Percentiles rank a stretch among this genome's conserved stretches.
Evolutionary conservation across 2,888 invertebrate genomes (phyloP).

Genomic region (Cataglyphis rosenhaueri): DNA sequence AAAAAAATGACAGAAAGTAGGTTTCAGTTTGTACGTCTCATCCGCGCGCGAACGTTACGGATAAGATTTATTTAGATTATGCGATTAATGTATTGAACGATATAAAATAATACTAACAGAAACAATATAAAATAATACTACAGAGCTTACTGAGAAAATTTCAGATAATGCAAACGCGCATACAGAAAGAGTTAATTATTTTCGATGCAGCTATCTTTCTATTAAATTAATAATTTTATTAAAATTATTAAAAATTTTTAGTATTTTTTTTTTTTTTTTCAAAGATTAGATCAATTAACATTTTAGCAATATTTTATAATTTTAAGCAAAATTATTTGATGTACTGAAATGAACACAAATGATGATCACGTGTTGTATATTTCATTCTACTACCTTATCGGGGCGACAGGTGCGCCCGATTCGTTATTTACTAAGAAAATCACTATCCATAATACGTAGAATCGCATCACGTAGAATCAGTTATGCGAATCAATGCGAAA

Average conservation of each 20-base stretch:
- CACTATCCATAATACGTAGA: not conserved
- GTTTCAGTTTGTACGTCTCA: conserved; percentile 2
- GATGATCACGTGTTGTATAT: not conserved
- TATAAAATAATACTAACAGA: not conserved
- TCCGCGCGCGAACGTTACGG: not conserved
- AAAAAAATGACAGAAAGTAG: conserved; percentile 41
- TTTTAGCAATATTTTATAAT: not conserved
- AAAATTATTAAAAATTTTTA: not conserved
- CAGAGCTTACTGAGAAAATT: not conserved
- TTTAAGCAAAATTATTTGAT: not conserved
- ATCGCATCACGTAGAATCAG: conserved; percentile 15
- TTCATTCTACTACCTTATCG: not conserved
- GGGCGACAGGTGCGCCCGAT: not conserved
- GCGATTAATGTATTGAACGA: not conserved
- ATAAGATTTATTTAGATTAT: not conserved
- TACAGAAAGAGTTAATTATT: not conserved
- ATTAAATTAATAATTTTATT: not conserved
- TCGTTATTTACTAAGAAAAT: conserved; percentile 30
- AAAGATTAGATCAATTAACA: not conserved
- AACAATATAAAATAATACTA: not conserved
- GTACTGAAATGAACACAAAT: not conserved
- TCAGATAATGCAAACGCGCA: not conserved
- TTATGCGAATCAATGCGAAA: conserved; percentile 23
- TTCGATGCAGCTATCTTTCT: not conserved
- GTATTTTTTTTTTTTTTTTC: not conserved